These are phyloP conservation scores for Parapsyche elsis DNA, from an alignment of 1,140 invertebrate species.

Conservation along the genomic window DNA sequence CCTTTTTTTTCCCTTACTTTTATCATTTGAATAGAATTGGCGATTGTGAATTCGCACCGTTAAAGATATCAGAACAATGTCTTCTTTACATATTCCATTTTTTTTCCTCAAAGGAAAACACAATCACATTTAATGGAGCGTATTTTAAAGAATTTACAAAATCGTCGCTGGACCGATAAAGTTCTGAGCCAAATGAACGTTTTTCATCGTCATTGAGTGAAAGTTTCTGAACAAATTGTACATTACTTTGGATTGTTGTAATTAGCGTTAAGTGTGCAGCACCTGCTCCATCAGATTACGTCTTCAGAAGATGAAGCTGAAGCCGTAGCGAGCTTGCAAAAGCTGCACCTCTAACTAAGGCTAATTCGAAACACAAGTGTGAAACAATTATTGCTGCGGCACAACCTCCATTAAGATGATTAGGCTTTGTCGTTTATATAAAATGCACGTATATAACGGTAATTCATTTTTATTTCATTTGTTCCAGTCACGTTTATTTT, in stretches of 20 bases:
- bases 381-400: conserved; percentile 6
- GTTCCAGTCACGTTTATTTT: too few species aligned
- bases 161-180: background rate
- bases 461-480: too few species aligned
- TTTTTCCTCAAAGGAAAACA: background rate
- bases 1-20: background rate
- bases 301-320: conserved; percentile 16
- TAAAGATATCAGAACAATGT: conserved; percentile 9
- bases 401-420: background rate
- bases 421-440: background rate
- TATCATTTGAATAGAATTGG: background rate
- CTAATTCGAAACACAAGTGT: background rate
- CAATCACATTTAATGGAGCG: background rate
- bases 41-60: background rate
- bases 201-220: background rate
- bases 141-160: background rate
- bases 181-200: background rate
- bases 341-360: conserved; percentile 3
- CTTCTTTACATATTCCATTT: background rate
- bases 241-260: background rate
- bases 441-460: too few species aligned
- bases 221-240: background rate
- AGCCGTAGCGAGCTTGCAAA: background rate
- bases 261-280: background rate
- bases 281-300: conserved; percentile 25